Conservation (phyloP, 1,140 invertebrate species). For the Megathymus violae region DNA sequence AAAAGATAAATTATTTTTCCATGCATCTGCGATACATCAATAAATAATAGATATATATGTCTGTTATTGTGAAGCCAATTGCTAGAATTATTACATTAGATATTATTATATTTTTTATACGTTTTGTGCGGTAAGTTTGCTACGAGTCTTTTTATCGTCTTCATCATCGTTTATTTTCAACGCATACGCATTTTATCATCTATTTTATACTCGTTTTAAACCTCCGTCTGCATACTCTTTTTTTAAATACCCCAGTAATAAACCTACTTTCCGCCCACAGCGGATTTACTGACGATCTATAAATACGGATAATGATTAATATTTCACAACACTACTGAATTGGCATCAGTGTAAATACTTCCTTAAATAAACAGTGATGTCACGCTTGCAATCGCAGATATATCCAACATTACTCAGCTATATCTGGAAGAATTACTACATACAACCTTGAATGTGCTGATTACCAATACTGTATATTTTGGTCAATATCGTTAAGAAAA, state of each 20-base stretch:
- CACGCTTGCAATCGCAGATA: constrained; percentile 14
- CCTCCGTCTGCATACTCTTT: constrained; percentile 33
- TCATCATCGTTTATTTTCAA: neutral
- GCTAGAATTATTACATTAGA: neutral
- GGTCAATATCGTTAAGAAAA: too few relatives aligned
- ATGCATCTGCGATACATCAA: too few relatives aligned
- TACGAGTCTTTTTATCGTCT: neutral
- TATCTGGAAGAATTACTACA: neutral
- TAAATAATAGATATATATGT: too few relatives aligned
- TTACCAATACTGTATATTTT: neutral
- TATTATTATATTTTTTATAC: neutral
- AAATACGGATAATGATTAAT: constrained; percentile 62
- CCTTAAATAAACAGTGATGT: constrained; percentile 69
- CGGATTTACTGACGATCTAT: constrained; percentile 51
- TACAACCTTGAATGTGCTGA: neutral
- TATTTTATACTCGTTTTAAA: constrained; percentile 1
- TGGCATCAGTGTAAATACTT: constrained; percentile 54
- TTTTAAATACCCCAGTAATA: constrained; percentile 58
- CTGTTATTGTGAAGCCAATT: neutral
- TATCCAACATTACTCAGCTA: neutral
- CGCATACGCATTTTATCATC: neutral
- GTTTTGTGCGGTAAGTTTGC: neutral
- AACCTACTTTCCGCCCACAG: constrained; percentile 62
- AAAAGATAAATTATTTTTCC: too few relatives aligned
- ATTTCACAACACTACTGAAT: constrained; percentile 59